These are phyloP conservation scores for Clitarchus hookeri DNA, from an alignment of 2,888 invertebrate genomes.

Conservation along the genomic window DNA sequence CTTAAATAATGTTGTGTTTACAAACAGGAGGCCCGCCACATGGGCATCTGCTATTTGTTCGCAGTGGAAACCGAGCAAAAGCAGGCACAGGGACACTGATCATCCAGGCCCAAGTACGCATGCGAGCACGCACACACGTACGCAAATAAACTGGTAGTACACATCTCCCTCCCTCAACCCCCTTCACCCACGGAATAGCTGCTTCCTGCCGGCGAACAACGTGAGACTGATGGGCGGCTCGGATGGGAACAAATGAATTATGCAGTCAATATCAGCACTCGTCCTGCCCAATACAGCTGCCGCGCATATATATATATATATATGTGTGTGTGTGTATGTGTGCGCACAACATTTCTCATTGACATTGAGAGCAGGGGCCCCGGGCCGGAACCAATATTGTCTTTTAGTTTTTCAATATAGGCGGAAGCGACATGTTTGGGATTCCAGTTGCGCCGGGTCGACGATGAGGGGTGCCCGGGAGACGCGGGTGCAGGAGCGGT, in stretches of 20 bases:
- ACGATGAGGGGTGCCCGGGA: neutral
- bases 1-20: no score
- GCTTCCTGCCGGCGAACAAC: neutral
- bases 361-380: neutral
- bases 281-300: neutral
- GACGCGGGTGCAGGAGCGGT: neutral
- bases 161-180: no score
- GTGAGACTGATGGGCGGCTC: neutral
- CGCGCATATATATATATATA: neutral
- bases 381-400: neutral
- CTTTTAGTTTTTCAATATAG: conserved; percentile 5
- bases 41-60: no score
- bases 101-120: no score
- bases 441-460: neutral
- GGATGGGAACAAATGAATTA: neutral
- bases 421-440: neutral
- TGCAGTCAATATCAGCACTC: neutral
- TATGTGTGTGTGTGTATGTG: no score
- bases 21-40: no score
- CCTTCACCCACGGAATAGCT: no score
- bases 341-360: neutral
- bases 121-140: no score
- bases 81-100: no score
- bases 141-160: no score
- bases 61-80: no score